phyloP scores from a whole-genome alignment of 2,113 vertebrate species.

The Chlamydotis undulata region DNA sequence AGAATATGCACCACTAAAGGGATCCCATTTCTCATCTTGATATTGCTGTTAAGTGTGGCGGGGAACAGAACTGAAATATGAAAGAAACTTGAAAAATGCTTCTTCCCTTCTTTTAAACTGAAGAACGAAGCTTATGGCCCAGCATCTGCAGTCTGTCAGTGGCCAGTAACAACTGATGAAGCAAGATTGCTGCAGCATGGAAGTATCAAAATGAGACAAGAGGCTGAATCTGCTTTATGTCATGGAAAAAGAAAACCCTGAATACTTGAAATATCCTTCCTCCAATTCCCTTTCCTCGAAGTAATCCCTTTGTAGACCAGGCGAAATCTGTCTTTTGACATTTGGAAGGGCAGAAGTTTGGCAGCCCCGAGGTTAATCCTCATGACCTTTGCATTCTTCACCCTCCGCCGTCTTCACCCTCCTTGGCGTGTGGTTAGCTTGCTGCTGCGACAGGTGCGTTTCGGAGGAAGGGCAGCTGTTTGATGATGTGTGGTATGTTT shows the following conservation, averaged over 20 bases:
- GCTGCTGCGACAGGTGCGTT: background rate
- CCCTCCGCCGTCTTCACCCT: background rate
- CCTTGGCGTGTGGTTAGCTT: accelerated
- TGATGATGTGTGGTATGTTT: accelerated
- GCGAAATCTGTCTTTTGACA: background rate
- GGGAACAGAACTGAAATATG: background rate
- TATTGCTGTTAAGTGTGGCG: background rate
- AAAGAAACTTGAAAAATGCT: constrained; percentile 5
- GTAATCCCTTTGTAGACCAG: background rate
- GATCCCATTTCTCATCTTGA: background rate
- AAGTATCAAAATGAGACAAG: background rate
- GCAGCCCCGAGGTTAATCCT: background rate
- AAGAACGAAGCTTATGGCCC: background rate
- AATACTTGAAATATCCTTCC: background rate
- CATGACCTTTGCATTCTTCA: background rate
- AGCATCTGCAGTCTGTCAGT: background rate
- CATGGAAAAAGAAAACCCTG: background rate
- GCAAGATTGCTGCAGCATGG: background rate
- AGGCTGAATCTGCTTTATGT: background rate
- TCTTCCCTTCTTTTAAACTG: background rate
- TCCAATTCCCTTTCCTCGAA: background rate
- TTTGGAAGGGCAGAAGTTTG: background rate
- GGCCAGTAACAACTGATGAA: background rate
- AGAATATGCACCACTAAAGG: background rate
- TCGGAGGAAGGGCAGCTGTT: background rate